Evolutionary conservation across 92 coral and sea anemone genomes (phyloP), one percentile per base, ranked within the genome.

Genomic region (Siderastrea siderea): DNA sequence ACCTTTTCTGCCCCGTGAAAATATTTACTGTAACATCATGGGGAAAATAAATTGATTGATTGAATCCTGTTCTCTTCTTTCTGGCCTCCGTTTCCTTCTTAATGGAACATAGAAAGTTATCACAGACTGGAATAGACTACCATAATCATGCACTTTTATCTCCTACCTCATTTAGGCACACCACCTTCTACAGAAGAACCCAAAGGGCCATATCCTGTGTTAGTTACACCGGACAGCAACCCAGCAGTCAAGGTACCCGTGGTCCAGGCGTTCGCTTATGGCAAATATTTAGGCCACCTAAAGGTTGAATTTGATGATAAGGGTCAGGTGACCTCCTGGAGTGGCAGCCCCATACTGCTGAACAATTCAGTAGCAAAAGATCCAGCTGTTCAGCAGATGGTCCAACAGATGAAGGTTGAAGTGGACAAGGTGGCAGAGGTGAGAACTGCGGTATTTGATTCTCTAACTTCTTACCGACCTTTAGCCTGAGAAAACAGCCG

Each of bases 301-400:
- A 92, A 95, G 19, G 96, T 95, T 46, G 92, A 75, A 70, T 97
- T 97, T 75, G 89, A 95, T 78, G 87, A 79, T 6, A 15, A 87
- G 49, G 99, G 99, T 17, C 68, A 88, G 15, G 87, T 89, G 66
- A 97, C 91, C n/a, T 81, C 83, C n/a, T 97, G 98, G 98, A 78
- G 88, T 72, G 99, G 99, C 10, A 96, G 95, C 72, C 99, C 99
- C 38, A 92, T 96, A 55, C 69, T 96, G 49, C 69, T 96, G 81
- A 83, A 95, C 71, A 92, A 75, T 26, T 85, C 92, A 52, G 88
- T 97, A 50, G 58, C 74, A 1, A 86, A 92, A 89, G 97, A 97
- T 80, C 75, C 83, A 53, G 45, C 43, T 1, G 63, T 88, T 3
- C 74, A 84, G 44, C 68, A 79, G 13, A 84, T 90, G 10, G 85